These are phyloP conservation scores for Mus musculus DNA, from an alignment of 2,113 vertebrate species.

Conservation along the genomic window DNA sequence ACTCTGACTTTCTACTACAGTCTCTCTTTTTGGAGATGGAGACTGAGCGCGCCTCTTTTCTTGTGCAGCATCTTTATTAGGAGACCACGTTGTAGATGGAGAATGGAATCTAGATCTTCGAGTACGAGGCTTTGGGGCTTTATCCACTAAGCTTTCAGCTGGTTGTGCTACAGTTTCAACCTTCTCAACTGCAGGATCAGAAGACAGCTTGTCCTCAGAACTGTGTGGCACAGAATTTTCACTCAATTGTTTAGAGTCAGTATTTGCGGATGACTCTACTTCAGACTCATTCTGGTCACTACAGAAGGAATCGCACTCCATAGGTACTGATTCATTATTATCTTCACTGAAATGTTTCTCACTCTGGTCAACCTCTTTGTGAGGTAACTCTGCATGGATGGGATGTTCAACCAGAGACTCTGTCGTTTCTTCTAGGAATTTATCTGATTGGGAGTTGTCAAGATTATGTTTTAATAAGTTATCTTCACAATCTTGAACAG, in stretches of 20 bases:
- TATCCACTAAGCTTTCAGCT: slow-evolving; percentile 80
- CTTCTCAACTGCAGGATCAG: slow-evolving; percentile 76
- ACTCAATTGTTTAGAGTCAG: slow-evolving; percentile 71
- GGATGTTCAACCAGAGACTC: slow-evolving; percentile 64
- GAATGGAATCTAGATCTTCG: slow-evolving; percentile 96
- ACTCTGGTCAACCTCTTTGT: slow-evolving; percentile 62
- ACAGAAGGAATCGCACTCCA: slow-evolving; percentile 94
- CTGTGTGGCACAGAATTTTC: slow-evolving; percentile 47
- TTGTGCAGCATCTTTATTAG: slow-evolving; percentile 86
- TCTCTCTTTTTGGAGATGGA: slow-evolving; percentile 83
- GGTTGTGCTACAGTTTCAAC: slow-evolving; percentile 74
- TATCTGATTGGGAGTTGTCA: slow-evolving; percentile 52
- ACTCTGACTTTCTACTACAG: slow-evolving; percentile 74
- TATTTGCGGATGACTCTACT: slow-evolving; percentile 78
- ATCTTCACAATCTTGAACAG: slow-evolving; percentile 71
- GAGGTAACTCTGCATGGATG: slow-evolving; percentile 55
- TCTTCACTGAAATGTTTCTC: slow-evolving; percentile 87
- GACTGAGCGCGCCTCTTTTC: slow-evolving; percentile 89
- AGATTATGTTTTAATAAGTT: slow-evolving; percentile 57
- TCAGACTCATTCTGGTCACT: slow-evolving; percentile 89
- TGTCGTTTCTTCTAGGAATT: slow-evolving; percentile 68
- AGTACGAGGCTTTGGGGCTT: slow-evolving; percentile 86
- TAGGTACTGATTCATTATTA: slow-evolving; percentile 91
- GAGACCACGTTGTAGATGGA: slow-evolving; percentile 95
- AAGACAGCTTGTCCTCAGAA: slow-evolving; percentile 62